A percentile compares a stretch with the other conserved stretches of the same genome.
Evolutionary conservation across 2,797 vertebrate genomes (phyloP).

Genomic region (Coreius guichenoti): DNA sequence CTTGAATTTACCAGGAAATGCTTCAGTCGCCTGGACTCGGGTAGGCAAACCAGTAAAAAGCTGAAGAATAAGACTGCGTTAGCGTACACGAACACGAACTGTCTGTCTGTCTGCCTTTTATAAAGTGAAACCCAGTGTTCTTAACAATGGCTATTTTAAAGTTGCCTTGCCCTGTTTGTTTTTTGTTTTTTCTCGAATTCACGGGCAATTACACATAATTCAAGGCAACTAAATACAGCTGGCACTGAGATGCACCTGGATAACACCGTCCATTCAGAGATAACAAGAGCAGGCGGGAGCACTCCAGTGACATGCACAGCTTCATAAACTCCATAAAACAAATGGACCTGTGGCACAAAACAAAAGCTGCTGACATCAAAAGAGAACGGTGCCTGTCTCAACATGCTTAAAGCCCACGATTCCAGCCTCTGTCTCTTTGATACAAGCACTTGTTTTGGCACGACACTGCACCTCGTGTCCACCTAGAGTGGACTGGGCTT

Average conservation of each 20-base stretch:
- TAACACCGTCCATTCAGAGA: background rate
- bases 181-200: background rate
- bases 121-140: background rate
- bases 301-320: background rate
- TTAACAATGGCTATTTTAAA: background rate
- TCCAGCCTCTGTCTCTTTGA: background rate
- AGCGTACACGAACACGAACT: background rate
- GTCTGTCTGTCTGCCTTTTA: background rate
- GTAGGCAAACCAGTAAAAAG: background rate
- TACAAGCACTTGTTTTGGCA: slow-evolving; percentile 10
- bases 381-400: background rate
- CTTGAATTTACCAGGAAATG: background rate
- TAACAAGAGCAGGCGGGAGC: background rate
- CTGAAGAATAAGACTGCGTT: background rate
- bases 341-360: background rate
- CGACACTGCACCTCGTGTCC: background rate
- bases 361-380: slow-evolving; percentile 30
- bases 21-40: background rate
- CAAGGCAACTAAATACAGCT: background rate
- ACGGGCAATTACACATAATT: background rate
- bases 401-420: background rate
- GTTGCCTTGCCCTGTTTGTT: background rate
- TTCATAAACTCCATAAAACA: background rate
- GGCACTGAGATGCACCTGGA: background rate
- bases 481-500: background rate